These are phyloP conservation scores for Coecobrya sp. DNA, from an alignment of 2,888 invertebrate species.

Conservation along the genomic window DNA sequence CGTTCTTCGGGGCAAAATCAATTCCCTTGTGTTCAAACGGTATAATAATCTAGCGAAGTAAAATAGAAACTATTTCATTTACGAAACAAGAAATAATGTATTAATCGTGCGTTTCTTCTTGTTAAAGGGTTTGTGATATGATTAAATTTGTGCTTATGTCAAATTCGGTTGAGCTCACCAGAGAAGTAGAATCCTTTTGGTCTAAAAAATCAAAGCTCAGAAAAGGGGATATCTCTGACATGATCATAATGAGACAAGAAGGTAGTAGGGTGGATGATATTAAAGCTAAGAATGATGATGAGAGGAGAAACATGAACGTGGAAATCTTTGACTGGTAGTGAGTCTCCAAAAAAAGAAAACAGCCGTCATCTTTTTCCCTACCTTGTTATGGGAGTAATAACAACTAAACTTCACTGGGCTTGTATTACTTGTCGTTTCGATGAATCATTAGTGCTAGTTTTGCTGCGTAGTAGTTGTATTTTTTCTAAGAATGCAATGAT, in stretches of 20 bases:
- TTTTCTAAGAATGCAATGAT: not conserved
- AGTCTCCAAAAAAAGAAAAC: not conserved
- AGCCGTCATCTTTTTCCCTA: not conserved
- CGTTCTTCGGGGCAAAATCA: not conserved
- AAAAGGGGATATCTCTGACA: conserved; percentile 3
- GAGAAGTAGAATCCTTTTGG: not conserved
- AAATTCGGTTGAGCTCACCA: not conserved
- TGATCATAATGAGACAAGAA: conserved; percentile 47
- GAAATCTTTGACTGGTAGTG: not conserved
- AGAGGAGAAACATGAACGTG: conserved; percentile 9
- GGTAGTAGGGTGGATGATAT: conserved; percentile 5
- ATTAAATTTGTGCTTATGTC: not conserved
- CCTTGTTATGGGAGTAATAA: not conserved
- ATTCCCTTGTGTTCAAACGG: not conserved
- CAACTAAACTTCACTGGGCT: not conserved
- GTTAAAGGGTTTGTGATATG: not conserved
- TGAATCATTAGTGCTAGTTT: conserved; percentile 18
- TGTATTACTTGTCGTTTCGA: not conserved
- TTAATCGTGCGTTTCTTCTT: not conserved
- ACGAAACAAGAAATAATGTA: not conserved
- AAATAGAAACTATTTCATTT: not conserved
- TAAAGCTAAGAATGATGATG: conserved; percentile 25
- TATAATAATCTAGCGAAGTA: not conserved
- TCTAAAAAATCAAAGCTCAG: not conserved
- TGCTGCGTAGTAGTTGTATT: not conserved